These are phyloP conservation scores for Lepidotrigona ventralis DNA, from an alignment of 1,140 invertebrate genomes.

Conservation along the genomic window DNA sequence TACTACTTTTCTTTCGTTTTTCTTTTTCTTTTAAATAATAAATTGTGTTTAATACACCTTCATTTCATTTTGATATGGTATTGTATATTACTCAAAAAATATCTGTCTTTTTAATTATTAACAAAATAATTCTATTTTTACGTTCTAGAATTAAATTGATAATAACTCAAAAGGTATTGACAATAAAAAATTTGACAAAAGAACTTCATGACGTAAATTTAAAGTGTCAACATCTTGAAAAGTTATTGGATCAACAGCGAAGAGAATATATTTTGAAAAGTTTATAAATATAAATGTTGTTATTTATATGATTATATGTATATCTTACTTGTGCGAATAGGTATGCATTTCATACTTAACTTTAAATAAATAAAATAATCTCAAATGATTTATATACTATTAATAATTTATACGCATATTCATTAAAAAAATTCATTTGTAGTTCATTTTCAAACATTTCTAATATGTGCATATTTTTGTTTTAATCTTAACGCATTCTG, in stretches of 20 bases:
- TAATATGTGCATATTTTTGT: not conserved
- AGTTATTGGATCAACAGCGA: constrained; percentile 87
- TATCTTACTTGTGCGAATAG: not conserved
- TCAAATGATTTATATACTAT: not conserved
- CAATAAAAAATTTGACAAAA: constrained; percentile 85
- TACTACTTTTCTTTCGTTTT: no score
- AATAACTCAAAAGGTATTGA: constrained; percentile 88
- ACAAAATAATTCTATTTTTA: constrained; percentile 37
- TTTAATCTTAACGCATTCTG: not conserved
- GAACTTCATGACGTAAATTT: constrained; percentile 85
- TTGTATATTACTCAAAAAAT: no score
- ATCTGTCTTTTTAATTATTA: no score
- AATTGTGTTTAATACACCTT: not conserved
- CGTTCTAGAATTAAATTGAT: constrained; percentile 87
- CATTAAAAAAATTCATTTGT: not conserved
- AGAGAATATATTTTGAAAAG: constrained; percentile 84
- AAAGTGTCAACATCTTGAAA: constrained; percentile 87
- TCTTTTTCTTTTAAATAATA: not conserved
- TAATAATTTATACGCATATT: constrained; percentile 2
- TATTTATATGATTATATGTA: not conserved
- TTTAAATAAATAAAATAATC: constrained; percentile 26
- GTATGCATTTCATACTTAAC: not conserved
- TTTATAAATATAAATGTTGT: constrained; percentile 57
- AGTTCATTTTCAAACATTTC: constrained; percentile 11
- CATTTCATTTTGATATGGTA: no score